phyloP scores from a whole-genome alignment of 2,113 vertebrate genomes.

The Xenotilapia longispinis region DNA sequence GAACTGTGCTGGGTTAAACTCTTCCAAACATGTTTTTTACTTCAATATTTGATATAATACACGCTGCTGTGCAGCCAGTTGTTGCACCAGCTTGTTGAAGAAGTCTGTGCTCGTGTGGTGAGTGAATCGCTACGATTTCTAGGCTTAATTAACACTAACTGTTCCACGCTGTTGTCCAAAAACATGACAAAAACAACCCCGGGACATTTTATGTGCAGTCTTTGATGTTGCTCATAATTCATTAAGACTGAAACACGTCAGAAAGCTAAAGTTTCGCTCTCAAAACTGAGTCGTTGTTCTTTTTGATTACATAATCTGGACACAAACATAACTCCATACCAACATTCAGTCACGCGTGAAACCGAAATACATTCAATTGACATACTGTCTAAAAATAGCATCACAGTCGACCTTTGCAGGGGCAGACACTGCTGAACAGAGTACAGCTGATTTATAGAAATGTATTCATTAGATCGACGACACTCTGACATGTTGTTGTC shows the following conservation, averaged over 20 bases:
- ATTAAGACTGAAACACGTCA: not conserved
- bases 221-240: not conserved
- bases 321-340: not conserved
- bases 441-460: rapidly evolving
- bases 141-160: rapidly evolving
- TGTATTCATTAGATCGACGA: not conserved
- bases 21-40: not conserved
- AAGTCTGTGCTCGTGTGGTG: not conserved
- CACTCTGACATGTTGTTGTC: not conserved
- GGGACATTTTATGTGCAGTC: not conserved
- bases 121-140: rapidly evolving
- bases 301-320: not conserved
- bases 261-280: rapidly evolving
- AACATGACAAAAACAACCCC: rapidly evolving
- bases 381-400: not conserved
- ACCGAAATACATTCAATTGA: not conserved
- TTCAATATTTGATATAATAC: not conserved
- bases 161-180: rapidly evolving
- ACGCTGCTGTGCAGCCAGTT: rapidly evolving
- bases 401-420: not conserved
- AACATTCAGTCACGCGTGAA: not conserved
- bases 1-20: not conserved
- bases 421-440: rapidly evolving
- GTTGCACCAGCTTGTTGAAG: not conserved
- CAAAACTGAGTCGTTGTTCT: not conserved